Conservation (phyloP, 2,113 vertebrate species). For the Cebus imitator region DNA sequence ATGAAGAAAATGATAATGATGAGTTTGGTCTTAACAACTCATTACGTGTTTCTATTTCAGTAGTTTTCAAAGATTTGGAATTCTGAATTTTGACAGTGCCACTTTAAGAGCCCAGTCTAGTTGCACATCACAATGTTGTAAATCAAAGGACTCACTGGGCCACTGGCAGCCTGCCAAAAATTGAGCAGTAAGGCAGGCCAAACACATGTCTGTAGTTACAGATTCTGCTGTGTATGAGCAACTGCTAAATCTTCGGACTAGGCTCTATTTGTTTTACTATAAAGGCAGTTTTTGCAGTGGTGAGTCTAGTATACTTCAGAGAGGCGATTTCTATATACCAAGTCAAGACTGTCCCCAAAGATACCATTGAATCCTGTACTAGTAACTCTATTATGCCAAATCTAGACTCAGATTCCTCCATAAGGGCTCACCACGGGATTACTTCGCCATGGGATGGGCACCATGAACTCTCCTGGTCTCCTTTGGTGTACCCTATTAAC, state of each 20-base stretch:
- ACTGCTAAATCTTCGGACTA: constrained; percentile 54
- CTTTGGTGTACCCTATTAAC: neutral
- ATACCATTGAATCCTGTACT: neutral
- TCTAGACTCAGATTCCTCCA: neutral
- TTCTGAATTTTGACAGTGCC: constrained; percentile 28
- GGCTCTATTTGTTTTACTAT: constrained; percentile 59
- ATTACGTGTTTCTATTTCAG: neutral
- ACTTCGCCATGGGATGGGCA: neutral
- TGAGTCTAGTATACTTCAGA: neutral
- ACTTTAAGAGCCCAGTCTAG: constrained; percentile 46
- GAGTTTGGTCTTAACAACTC: neutral
- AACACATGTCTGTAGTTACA: constrained; percentile 70
- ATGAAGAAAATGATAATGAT: neutral
- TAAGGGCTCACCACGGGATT: neutral
- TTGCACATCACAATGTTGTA: constrained; percentile 37
- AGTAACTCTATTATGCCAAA: constrained; percentile 27
- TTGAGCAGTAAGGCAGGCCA: constrained; percentile 47
- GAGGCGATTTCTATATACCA: constrained; percentile 36
- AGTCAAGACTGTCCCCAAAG: neutral
- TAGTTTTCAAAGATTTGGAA: neutral
- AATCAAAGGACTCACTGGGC: constrained; percentile 60
- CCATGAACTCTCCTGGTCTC: neutral
- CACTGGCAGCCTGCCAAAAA: constrained; percentile 63
- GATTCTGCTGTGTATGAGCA: constrained; percentile 58
- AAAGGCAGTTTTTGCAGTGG: constrained; percentile 46